These are phyloP conservation scores for Chloropsis cyanopogon DNA, from an alignment of 2,113 vertebrate species.

Conservation along the genomic window DNA sequence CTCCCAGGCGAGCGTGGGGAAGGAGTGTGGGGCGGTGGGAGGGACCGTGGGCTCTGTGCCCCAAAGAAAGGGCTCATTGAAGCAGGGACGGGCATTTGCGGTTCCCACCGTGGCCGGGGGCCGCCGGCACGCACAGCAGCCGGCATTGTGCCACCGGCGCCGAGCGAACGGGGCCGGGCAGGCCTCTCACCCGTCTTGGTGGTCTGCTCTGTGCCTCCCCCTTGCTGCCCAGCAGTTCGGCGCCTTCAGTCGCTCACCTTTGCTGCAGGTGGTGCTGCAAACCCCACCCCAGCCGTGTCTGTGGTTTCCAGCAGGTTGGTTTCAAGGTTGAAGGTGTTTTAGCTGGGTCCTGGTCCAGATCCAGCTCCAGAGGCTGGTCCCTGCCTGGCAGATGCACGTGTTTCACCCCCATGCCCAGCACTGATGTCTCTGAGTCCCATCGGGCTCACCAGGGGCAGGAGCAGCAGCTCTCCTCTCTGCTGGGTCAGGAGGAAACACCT, in stretches of 20 bases:
- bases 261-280: neutral
- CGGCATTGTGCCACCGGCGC: neutral
- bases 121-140: neutral
- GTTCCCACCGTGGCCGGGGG: neutral
- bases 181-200: neutral
- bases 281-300: neutral
- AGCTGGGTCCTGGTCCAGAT: neutral
- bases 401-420: neutral
- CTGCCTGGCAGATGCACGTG: neutral
- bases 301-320: neutral
- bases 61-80: constrained; percentile 36
- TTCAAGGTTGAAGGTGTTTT: neutral
- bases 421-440: neutral
- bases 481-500: neutral
- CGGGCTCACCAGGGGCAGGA: fast-evolving
- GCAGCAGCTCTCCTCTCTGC: neutral
- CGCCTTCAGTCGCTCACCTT: fast-evolving
- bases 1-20: neutral
- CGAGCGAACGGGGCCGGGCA: neutral
- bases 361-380: neutral
- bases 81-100: neutral
- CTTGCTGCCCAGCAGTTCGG: neutral
- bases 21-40: neutral
- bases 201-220: neutral
- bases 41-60: neutral